A percentile compares a stretch with the other conserved stretches of the same genome.
Conservation (phyloP, 2,888 invertebrate genomes). For the Sinohyriopsis cumingii region DNA sequence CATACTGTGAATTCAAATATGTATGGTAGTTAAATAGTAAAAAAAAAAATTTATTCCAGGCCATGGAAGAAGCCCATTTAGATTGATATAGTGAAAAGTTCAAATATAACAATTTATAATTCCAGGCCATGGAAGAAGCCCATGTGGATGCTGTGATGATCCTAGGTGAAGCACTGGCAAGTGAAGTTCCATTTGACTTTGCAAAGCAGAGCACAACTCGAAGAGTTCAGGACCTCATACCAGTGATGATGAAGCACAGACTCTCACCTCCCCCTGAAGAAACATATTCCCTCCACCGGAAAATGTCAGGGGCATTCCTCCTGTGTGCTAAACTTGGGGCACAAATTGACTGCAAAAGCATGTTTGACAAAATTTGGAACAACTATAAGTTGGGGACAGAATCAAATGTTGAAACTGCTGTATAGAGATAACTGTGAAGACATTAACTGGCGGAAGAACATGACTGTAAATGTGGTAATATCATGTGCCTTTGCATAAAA, state of each 20-base stretch:
- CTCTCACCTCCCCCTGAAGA: slow-evolving; percentile 98
- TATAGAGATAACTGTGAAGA: too few species aligned
- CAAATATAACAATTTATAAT: neutral
- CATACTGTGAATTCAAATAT: too few species aligned
- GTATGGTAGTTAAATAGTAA: too few species aligned
- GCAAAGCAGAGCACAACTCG: slow-evolving; percentile 86
- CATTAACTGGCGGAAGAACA: too few species aligned
- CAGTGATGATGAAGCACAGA: slow-evolving; percentile 93
- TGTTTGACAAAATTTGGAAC: slow-evolving; percentile 86
- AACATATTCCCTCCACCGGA: slow-evolving; percentile 97
- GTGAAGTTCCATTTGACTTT: slow-evolving; percentile 87
- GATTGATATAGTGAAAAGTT: neutral
- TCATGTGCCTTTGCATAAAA: too few species aligned
- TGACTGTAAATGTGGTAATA: too few species aligned
- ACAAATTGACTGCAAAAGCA: slow-evolving; percentile 85
- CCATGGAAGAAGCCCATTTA: too few species aligned
- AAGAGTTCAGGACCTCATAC: slow-evolving; percentile 86
- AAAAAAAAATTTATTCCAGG: too few species aligned
- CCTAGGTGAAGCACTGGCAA: slow-evolving; percentile 93
- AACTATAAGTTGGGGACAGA: slow-evolving; percentile 75
- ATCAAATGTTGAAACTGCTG: neutral
- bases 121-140: slow-evolving; percentile 90
- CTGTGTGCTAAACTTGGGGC: slow-evolving; percentile 90
- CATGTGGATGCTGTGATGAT: slow-evolving; percentile 98
- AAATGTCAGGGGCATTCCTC: slow-evolving; percentile 95